Evolutionary conservation across 2,888 invertebrate genomes (phyloP), one percentile per base, ranked within the genome.

Genomic region (Sphaerophoria rueppellii): DNA sequence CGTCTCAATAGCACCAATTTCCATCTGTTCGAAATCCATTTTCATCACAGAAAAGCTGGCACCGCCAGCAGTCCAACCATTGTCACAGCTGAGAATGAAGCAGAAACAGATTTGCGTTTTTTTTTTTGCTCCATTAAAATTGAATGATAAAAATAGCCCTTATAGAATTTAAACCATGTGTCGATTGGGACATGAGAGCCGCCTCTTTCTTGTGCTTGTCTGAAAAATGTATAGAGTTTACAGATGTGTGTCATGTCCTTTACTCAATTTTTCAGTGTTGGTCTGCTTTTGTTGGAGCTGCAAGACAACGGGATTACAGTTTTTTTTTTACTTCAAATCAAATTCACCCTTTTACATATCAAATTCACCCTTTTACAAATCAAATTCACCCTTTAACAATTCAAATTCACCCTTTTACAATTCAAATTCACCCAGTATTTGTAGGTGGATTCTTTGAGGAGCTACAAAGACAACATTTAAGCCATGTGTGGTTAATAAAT

Each of bases 161-260:
- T 54, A 24, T 24, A 77, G 69, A 76, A 81, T 69, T 85, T 85
- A 77, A 85, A 58, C 76, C 81, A 81, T 73, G 70, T 75, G 80
- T 80, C 80, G 80, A 55, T 67, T 58, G 54, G 70, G 65, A 79
- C 70, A 70, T 71, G 43, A 55, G 63, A 16, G 58, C 57, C 67
- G 70, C 63, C 63, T 61, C 54, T 32, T 43, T 50, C 70, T 78
- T 73, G 72, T 81, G 32, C 72, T 72, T 73, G 76, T 72, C 75
- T 76, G 65, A 74, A 73, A 81, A 77, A 81, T 85, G 77, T 85
- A 81, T 80, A 77, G 72, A 85, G 73, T 80, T 85, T 81, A 85
- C 85, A 81, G 81, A 85, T 85, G 76, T 85, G 85, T 85, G 85
- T 81, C 85, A 77, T 81, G 85, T 85, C 81, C 70, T 85, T 70